phyloP scores from a whole-genome alignment of 2,888 invertebrate genomes.

The Thera obeliscata region DNA sequence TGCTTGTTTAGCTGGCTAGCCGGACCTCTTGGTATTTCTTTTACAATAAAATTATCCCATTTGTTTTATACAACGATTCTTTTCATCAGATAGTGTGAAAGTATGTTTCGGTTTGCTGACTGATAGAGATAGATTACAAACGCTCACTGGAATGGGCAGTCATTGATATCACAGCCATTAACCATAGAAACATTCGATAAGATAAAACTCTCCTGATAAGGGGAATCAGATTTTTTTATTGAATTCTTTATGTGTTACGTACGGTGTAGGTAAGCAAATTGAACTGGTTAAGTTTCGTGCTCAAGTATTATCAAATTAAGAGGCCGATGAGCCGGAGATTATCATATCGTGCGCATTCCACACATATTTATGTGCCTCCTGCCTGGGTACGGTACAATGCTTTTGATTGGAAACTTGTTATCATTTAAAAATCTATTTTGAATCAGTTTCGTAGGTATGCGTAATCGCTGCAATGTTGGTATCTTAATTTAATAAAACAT shows the following conservation, averaged over 20 bases:
- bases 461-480: too few species aligned
- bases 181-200: constrained; percentile 42
- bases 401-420: neutral
- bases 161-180: constrained; percentile 48
- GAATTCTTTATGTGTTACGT: constrained; percentile 17
- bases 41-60: constrained; percentile 4
- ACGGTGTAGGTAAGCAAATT: constrained; percentile 7
- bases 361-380: constrained; percentile 46
- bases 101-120: constrained; percentile 50
- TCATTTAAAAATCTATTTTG: neutral
- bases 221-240: constrained; percentile 21
- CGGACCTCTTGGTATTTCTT: constrained; percentile 11
- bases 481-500: neutral
- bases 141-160: constrained; percentile 43
- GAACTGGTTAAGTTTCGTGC: constrained; percentile 55
- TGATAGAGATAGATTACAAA: constrained; percentile 48
- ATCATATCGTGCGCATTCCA: constrained; percentile 59
- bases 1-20: constrained; percentile 7
- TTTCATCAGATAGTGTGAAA: constrained; percentile 17
- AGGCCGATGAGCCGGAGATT: constrained; percentile 54
- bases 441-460: too few species aligned
- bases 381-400: neutral
- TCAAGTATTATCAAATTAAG: constrained; percentile 59
- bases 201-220: constrained; percentile 22
- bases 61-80: constrained; percentile 6